Percentiles rank a stretch among this genome's conserved stretches.
These are phyloP conservation scores for Aricia agestis DNA, from an alignment of 1,140 invertebrate species.

Conservation along the genomic window DNA sequence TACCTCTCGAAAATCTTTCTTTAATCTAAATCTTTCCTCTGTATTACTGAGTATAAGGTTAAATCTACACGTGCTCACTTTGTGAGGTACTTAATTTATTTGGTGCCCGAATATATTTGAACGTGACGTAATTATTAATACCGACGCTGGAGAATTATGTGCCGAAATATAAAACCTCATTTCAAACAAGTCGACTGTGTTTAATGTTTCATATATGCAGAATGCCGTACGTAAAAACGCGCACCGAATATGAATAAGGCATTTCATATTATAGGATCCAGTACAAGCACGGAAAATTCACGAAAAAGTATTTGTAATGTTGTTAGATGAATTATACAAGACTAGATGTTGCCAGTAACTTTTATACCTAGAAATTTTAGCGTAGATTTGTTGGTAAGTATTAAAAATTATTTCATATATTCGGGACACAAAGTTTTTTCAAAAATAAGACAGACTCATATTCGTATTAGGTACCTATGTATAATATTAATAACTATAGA, in stretches of 20 bases:
- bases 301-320: too few relatives aligned
- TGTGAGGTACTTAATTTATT: conserved; percentile 7
- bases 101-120: not conserved
- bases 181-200: conserved; percentile 7
- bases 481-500: too few relatives aligned
- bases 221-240: conserved; percentile 1
- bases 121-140: conserved; percentile 11
- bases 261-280: not conserved
- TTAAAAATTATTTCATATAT: too few relatives aligned
- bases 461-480: too few relatives aligned
- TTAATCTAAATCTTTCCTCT: not conserved
- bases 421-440: too few relatives aligned
- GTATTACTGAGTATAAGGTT: not conserved
- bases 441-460: too few relatives aligned
- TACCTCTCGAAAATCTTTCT: too few relatives aligned
- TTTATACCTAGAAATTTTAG: too few relatives aligned
- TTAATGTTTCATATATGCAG: conserved; percentile 8
- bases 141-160: not conserved
- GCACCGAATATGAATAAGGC: conserved; percentile 4
- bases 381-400: too few relatives aligned
- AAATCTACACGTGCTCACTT: conserved; percentile 1
- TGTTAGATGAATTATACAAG: too few relatives aligned
- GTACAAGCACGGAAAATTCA: not conserved
- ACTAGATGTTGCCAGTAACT: too few relatives aligned
- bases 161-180: conserved; percentile 12